Conservation (phyloP, 2,797 vertebrate species). For the Rhadinocentrus ornatus region DNA sequence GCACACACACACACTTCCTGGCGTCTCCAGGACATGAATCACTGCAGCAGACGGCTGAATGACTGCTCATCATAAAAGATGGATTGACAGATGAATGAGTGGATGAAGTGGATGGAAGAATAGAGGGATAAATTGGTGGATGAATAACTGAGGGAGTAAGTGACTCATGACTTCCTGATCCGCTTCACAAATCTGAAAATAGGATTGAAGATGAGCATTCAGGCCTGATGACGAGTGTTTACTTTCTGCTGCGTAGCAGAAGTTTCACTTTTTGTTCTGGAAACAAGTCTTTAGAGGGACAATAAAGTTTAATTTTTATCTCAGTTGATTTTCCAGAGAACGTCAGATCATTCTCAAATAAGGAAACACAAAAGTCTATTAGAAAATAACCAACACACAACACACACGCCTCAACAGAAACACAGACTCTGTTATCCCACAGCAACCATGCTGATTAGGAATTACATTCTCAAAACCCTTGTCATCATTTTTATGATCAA, state of each 20-base stretch:
- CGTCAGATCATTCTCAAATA: not conserved
- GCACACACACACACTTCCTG: not conserved
- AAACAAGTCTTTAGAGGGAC: not conserved
- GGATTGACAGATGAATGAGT: constrained; percentile 42
- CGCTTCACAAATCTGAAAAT: constrained; percentile 45
- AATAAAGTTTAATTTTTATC: not conserved
- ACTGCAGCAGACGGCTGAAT: constrained; percentile 50
- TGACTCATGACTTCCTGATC: constrained; percentile 62
- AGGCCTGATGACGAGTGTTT: constrained; percentile 19
- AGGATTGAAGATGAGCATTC: constrained; percentile 38
- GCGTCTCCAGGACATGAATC: constrained; percentile 53
- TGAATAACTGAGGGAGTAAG: constrained; percentile 35
- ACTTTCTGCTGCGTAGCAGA: constrained; percentile 27
- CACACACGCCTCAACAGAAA: not conserved
- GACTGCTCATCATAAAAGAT: constrained; percentile 43
- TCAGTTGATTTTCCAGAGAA: not conserved
- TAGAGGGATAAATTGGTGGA: constrained; percentile 26
- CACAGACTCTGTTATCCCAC: too few relatives aligned
- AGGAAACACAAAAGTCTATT: not conserved
- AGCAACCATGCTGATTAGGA: not conserved
- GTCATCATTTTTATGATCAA: not conserved
- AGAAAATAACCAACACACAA: not conserved
- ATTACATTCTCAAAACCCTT: not conserved
- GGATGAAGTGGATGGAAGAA: constrained; percentile 37
- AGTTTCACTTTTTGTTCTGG: not conserved